Conservation (phyloP, 2,888 invertebrate species). For the Orthosia gracilis region DNA sequence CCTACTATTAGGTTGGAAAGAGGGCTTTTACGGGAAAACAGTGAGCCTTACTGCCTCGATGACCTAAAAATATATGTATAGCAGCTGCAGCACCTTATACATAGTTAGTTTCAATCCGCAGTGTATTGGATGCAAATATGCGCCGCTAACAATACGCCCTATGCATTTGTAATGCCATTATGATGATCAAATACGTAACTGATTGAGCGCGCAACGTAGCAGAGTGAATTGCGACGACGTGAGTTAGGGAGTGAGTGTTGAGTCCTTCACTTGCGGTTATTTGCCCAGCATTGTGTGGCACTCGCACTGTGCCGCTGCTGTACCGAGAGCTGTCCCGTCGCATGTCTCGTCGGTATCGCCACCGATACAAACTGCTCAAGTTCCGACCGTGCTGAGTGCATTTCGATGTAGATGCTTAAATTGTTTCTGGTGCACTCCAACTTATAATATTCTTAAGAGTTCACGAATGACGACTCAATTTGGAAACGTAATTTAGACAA, state of each 20-base stretch:
- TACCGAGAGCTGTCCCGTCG: neutral
- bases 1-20: neutral
- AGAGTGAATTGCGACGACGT: slow-evolving; percentile 13
- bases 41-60: neutral
- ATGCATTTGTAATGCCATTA: slow-evolving; percentile 12
- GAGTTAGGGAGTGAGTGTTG: slow-evolving; percentile 10
- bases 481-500: slow-evolving; percentile 38
- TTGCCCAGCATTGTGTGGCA: neutral
- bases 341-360: slow-evolving; percentile 13
- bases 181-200: slow-evolving; percentile 23
- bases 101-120: neutral
- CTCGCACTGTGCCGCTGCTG: neutral
- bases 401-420: slow-evolving; percentile 58
- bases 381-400: slow-evolving; percentile 61
- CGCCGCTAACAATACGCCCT: slow-evolving; percentile 1
- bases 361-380: slow-evolving; percentile 53
- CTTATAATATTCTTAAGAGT: slow-evolving; percentile 57
- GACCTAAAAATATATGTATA: neutral
- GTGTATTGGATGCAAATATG: slow-evolving; percentile 4
- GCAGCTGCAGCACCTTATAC: neutral
- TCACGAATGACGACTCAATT: slow-evolving; percentile 36
- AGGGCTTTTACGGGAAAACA: neutral
- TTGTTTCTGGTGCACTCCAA: slow-evolving; percentile 44
- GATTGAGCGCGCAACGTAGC: slow-evolving; percentile 11
- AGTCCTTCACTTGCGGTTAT: slow-evolving; percentile 7